phyloP scores from a whole-genome alignment of 2,888 invertebrate species.

The Cordilura impudica region DNA sequence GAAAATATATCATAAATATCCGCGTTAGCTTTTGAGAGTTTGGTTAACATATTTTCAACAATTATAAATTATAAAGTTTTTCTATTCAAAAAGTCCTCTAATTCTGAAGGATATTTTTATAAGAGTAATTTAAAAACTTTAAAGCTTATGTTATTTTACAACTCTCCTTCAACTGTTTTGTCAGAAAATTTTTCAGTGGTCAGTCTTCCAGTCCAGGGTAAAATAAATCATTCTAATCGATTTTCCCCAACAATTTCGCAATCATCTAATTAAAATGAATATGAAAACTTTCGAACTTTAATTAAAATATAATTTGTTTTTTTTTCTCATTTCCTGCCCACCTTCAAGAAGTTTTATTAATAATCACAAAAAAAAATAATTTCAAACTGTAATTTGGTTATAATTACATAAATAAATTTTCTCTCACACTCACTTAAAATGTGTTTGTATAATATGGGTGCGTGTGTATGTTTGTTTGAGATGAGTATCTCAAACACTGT shows the following conservation, averaged over 20 bases:
- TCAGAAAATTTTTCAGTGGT: neutral
- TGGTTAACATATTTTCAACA: too few relatives aligned
- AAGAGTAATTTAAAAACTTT: too few relatives aligned
- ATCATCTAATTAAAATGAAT: neutral
- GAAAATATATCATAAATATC: too few relatives aligned
- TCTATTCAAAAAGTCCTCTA: too few relatives aligned
- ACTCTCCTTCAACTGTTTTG: too few relatives aligned
- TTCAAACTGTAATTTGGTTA: slow-evolving; percentile 57
- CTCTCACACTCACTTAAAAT: slow-evolving; percentile 13
- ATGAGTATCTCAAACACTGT: neutral
- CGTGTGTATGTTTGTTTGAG: neutral
- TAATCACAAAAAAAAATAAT: slow-evolving; percentile 30
- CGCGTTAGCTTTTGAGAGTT: too few relatives aligned
- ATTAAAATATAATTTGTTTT: slow-evolving; percentile 55
- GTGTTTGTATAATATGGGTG: neutral
- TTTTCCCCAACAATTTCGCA: neutral
- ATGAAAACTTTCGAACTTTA: slow-evolving; percentile 54
- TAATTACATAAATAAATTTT: slow-evolving; percentile 57
- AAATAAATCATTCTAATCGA: neutral
- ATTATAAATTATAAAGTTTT: too few relatives aligned
- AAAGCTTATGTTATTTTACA: too few relatives aligned
- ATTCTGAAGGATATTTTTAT: too few relatives aligned
- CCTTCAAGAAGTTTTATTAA: neutral
- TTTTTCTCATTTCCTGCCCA: neutral
- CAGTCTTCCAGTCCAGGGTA: neutral